Percentiles rank a stretch among this genome's conserved stretches.
These are phyloP conservation scores for Megalurothrips usitatus DNA, from an alignment of 2,888 invertebrate genomes.

Conservation along the genomic window DNA sequence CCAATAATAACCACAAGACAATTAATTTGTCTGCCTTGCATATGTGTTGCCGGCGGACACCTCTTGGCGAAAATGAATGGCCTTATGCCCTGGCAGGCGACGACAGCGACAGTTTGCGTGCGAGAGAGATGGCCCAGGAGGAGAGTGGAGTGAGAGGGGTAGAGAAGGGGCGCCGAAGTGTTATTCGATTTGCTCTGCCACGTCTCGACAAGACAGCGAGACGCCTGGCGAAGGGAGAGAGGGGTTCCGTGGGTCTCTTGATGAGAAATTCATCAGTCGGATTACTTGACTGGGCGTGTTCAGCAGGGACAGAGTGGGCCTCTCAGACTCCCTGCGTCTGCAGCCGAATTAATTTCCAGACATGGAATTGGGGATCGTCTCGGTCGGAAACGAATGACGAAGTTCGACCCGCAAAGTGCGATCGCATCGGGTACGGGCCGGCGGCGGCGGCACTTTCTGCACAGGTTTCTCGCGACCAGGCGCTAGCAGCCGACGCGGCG, in stretches of 20 bases:
- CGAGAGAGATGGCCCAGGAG: background rate
- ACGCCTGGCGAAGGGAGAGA: background rate
- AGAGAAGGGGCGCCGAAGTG: background rate
- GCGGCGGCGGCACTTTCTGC: too few relatives aligned
- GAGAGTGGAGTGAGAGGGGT: background rate
- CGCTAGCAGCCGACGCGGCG: background rate
- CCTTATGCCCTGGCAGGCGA: background rate
- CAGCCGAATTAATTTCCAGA: too few relatives aligned
- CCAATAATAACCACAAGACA: background rate
- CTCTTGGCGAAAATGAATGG: constrained; percentile 4
- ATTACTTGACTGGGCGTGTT: too few relatives aligned
- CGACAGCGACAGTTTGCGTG: constrained; percentile 6
- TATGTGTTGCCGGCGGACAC: background rate
- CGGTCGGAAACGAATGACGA: too few relatives aligned
- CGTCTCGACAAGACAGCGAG: background rate
- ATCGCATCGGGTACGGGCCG: too few relatives aligned
- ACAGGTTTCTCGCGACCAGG: too few relatives aligned
- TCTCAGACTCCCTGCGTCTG: too few relatives aligned
- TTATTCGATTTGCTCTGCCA: constrained; percentile 14
- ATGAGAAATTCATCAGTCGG: constrained; percentile 6
- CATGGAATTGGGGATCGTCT: too few relatives aligned
- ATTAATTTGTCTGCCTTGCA: background rate
- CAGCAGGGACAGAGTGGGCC: too few relatives aligned
- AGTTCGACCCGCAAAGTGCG: too few relatives aligned
- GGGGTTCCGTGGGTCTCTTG: background rate